Percentiles rank a stretch among this genome's conserved stretches.
Conservation (phyloP, 2,113 vertebrate genomes). For the Oryctolagus cuniculus region mOryCun1.1 NC_091441.1:47683501-47684000, state of each 20-base stretch:
- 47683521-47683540: not conserved
- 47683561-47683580: not conserved
- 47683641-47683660: not conserved
- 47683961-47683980: not conserved
- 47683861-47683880: not conserved
- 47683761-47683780: not conserved
- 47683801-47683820: not conserved
- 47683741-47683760: not conserved
- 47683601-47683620: not conserved
- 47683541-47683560: not conserved
- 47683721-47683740: not conserved
- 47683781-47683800: not conserved
- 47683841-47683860: not conserved
- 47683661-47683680: not conserved
- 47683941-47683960: not conserved
- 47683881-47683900: not conserved
- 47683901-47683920: not conserved
- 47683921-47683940: constrained; percentile 48
- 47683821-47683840: not conserved
- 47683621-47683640: not conserved
- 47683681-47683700: not conserved
- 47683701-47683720: not conserved
- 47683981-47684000: not conserved
- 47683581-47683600: not conserved
- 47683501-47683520: not conserved